Percentiles rank a stretch among this genome's conserved stretches.
Conservation (phyloP, 2,113 vertebrate genomes). For the Phaethornis superciliosus region DNA sequence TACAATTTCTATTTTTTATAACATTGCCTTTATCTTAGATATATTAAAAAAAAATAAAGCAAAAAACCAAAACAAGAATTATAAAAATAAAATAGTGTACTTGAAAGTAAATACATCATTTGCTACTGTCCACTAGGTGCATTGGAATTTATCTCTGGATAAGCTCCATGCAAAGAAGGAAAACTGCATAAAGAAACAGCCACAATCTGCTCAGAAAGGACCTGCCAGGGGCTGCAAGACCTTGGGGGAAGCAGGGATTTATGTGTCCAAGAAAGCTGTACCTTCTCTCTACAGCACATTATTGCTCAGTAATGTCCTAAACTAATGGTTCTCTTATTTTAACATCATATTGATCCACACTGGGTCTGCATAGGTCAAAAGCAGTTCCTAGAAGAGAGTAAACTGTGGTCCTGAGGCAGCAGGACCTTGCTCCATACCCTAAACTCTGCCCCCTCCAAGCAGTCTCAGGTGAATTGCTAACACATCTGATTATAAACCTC, state of each 20-base stretch:
- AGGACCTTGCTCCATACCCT: background rate
- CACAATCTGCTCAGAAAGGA: background rate
- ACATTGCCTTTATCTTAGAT: background rate
- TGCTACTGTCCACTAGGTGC: background rate
- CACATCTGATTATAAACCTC: background rate
- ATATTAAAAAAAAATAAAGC: background rate
- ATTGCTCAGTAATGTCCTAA: background rate
- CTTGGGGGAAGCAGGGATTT: background rate
- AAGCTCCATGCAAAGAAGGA: background rate
- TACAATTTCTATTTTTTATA: background rate
- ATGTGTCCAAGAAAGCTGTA: background rate
- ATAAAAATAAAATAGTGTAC: background rate
- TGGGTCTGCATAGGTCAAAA: background rate
- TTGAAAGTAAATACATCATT: background rate
- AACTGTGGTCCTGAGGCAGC: rapidly evolving
- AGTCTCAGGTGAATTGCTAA: background rate
- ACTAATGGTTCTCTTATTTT: background rate
- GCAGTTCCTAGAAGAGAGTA: background rate
- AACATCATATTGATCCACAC: background rate
- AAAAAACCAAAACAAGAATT: too few relatives aligned
- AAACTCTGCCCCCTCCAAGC: background rate
- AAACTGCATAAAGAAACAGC: background rate
- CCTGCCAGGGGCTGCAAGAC: background rate
- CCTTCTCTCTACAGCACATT: background rate
- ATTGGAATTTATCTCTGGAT: too few relatives aligned